Base-by-base conservation (phyloP, 30 jellyfish, hydroid and myxozoan species). In the Aurelia sp. region DNA sequence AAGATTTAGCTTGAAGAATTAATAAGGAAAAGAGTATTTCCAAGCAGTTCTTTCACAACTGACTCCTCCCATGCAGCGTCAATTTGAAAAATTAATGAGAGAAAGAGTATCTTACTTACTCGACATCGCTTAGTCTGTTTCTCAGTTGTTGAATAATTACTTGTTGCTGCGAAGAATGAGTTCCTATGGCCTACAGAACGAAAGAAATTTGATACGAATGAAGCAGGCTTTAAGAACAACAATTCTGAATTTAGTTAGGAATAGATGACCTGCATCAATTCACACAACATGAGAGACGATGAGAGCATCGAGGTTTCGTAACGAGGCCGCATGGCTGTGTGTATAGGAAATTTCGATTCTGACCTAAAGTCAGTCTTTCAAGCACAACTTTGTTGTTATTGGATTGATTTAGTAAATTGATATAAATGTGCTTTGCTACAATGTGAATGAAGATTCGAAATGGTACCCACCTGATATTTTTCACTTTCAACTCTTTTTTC, bases 111-210 rank as follows among this genome's bases (percentile, higher is more conserved):
- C 15, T 17, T 7, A 60, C 97, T 55, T 85, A 91, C 97, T 91
- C 97, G 66, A 74, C 78, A 20, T 91, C 96, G 13, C 69, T 69
- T 4, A 91, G 66, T 18, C 97, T 85, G 64, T 63, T 91, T 59
- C 91, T 84, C 65, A 91, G 76, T 55, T 91, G 97, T 50, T 91
- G 97, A 13, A 85, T 20, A 23, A 79, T 53, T 21, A 80, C 93
- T 60, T 91, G 91, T 57, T 91, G 96, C 33, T 91, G 96, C 7
- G 97, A 89, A 23, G 97, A 84, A 66, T 91, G 97, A 19, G 91
- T 71, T 40, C 72, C 82, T 12, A 76, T 68, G 44, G 90, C 94
- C 97, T 91, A 53, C 27, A 68, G 60, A 6, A 22, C 60, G 57
- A 6, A 48, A 30, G 63, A 47, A 68, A 20, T 71, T 37, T 58